phyloP scores from a whole-genome alignment of 2,888 invertebrate genomes.

The Orgyia antiqua region DNA sequence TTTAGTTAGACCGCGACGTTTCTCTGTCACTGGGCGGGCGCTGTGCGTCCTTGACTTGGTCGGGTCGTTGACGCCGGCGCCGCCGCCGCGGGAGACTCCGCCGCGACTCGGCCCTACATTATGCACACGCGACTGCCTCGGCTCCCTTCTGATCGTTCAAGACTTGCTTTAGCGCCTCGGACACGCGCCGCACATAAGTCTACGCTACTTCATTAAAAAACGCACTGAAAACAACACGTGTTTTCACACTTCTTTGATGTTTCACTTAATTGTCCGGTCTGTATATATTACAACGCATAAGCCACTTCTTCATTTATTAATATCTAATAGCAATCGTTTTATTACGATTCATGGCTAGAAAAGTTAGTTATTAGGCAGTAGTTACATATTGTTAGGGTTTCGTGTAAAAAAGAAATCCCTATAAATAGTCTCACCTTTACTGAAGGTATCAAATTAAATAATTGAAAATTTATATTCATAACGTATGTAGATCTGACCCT shows the following conservation, averaged over 20 bases:
- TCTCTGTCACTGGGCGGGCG: slow-evolving; percentile 39
- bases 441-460: no score
- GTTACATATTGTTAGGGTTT: no score
- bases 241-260: neutral
- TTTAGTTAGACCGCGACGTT: slow-evolving; percentile 22
- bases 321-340: no score
- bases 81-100: slow-evolving; percentile 49
- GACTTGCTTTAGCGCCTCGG: slow-evolving; percentile 35
- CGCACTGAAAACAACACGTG: slow-evolving; percentile 9
- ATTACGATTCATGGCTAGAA: no score
- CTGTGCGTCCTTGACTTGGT: slow-evolving; percentile 58
- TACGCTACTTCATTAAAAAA: slow-evolving; percentile 19
- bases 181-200: slow-evolving; percentile 36
- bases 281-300: no score
- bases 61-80: slow-evolving; percentile 63
- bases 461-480: no score
- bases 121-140: slow-evolving; percentile 55
- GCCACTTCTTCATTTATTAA: no score
- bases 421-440: no score
- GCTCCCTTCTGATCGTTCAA: slow-evolving; percentile 43
- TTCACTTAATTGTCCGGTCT: neutral
- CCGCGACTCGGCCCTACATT: slow-evolving; percentile 45
- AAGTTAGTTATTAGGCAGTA: no score
- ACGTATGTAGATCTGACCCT: no score
- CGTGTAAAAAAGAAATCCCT: no score